phyloP scores from a whole-genome alignment of 2,888 invertebrate genomes.

The Aquatica leii region DNA sequence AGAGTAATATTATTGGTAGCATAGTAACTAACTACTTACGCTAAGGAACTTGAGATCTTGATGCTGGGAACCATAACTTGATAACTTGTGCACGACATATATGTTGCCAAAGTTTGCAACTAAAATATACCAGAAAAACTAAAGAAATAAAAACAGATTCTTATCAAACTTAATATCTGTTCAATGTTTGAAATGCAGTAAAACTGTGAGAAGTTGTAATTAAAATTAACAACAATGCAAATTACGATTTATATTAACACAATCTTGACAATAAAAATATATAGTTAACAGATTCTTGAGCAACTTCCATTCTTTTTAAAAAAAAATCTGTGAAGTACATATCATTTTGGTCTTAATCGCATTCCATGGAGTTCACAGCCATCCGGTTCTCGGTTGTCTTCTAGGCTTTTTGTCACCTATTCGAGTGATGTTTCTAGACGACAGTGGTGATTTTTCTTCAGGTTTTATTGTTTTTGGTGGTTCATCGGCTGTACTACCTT shows the following conservation, averaged over 20 bases:
- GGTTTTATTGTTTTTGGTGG: neutral
- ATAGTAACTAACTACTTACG: no score
- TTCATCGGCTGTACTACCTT: neutral
- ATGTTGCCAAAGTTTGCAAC: no score
- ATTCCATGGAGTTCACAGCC: constrained; percentile 61
- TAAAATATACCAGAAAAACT: no score
- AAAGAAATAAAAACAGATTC: no score
- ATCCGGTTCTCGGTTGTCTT: constrained; percentile 68
- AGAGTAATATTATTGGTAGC: no score
- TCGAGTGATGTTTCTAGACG: constrained; percentile 56
- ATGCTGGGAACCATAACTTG: no score
- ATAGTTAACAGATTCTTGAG: constrained; percentile 13
- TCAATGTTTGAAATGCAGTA: no score
- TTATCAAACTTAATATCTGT: no score
- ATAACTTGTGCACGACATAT: no score
- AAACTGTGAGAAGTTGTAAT: no score
- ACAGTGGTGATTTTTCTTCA: constrained; percentile 42
- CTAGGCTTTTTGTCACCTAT: constrained; percentile 66
- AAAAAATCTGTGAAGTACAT: constrained; percentile 8
- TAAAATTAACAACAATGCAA: no score
- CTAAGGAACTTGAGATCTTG: no score
- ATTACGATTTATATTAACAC: constrained; percentile 8
- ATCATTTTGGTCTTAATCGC: neutral
- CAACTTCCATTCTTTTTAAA: constrained; percentile 11
- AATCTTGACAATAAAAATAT: constrained; percentile 17